phyloP scores from a whole-genome alignment of 2,888 invertebrate species.

The Stenoptilia bipunctidactyla region DNA sequence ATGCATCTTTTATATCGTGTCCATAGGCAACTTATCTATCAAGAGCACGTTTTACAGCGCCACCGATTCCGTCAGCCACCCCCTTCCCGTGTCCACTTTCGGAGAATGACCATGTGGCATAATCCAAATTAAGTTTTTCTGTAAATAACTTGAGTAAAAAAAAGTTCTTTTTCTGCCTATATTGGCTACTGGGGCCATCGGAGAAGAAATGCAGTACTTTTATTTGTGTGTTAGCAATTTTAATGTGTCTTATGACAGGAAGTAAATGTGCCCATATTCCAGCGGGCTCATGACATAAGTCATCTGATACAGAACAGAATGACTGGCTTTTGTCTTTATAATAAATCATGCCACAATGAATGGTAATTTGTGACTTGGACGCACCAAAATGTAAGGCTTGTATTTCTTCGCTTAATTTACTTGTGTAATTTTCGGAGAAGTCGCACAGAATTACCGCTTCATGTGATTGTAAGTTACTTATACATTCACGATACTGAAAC shows the following conservation, averaged over 20 bases:
- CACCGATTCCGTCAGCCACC: no score
- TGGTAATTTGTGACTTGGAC: slow-evolving; percentile 10
- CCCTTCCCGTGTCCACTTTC: slow-evolving; percentile 4
- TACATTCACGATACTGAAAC: not conserved
- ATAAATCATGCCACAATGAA: slow-evolving; percentile 9
- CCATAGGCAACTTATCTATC: no score
- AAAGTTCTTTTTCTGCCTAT: no score
- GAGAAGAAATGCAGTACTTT: slow-evolving; percentile 5
- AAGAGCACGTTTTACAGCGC: no score
- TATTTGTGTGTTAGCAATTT: not conserved
- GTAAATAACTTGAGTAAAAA: not conserved
- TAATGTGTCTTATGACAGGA: slow-evolving; percentile 4
- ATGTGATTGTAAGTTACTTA: not conserved
- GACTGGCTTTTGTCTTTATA: slow-evolving; percentile 2
- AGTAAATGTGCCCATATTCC: slow-evolving; percentile 9
- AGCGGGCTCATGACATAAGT: slow-evolving; percentile 4
- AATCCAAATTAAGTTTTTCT: not conserved
- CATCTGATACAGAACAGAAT: not conserved
- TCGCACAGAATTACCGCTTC: no score
- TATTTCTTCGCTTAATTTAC: slow-evolving; percentile 8
- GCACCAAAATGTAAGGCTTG: slow-evolving; percentile 10
- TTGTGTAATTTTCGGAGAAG: no score
- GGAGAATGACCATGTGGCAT: no score
- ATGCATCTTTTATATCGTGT: no score
- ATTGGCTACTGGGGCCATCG: no score